A percentile compares a stretch with the other conserved stretches of the same genome.
phyloP scores from a whole-genome alignment of 2,888 invertebrate genomes.

The Ophion ellenae region DNA sequence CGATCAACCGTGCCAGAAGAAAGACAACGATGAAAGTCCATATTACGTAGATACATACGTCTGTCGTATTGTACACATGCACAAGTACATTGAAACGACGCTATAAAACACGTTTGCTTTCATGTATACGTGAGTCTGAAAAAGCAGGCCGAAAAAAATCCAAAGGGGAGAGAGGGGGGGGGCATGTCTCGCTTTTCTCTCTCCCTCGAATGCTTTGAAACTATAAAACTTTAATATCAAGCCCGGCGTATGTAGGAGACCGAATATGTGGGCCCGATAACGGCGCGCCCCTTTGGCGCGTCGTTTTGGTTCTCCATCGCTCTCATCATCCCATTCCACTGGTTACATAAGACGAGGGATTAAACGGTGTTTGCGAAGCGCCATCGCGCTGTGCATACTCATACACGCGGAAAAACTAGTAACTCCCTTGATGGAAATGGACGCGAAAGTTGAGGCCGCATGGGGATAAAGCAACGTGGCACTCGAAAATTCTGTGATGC shows the following conservation, averaged over 20 bases:
- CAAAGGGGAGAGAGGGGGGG: constrained; percentile 17
- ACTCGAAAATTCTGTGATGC: background rate
- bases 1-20: constrained; percentile 51
- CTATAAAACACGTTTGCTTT: constrained; percentile 35
- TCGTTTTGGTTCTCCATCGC: constrained; percentile 28
- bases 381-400: background rate
- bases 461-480: too few species aligned
- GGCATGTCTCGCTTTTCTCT: constrained; percentile 55
- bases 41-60: background rate
- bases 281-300: constrained; percentile 61
- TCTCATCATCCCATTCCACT: constrained; percentile 26
- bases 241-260: constrained; percentile 13
- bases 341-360: constrained; percentile 37
- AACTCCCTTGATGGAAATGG: background rate
- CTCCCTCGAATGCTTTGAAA: constrained; percentile 68
- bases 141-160: constrained; percentile 32
- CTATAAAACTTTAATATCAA: constrained; percentile 77
- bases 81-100: constrained; percentile 47
- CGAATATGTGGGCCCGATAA: constrained; percentile 60
- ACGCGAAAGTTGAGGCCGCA: background rate
- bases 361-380: constrained; percentile 32
- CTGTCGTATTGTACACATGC: background rate
- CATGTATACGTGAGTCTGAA: constrained; percentile 31
- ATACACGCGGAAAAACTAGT: constrained; percentile 18
- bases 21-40: constrained; percentile 47